These are phyloP conservation scores for Chymomyza caudatula DNA, from an alignment of 2,888 invertebrate genomes.

Conservation along the genomic window DNA sequence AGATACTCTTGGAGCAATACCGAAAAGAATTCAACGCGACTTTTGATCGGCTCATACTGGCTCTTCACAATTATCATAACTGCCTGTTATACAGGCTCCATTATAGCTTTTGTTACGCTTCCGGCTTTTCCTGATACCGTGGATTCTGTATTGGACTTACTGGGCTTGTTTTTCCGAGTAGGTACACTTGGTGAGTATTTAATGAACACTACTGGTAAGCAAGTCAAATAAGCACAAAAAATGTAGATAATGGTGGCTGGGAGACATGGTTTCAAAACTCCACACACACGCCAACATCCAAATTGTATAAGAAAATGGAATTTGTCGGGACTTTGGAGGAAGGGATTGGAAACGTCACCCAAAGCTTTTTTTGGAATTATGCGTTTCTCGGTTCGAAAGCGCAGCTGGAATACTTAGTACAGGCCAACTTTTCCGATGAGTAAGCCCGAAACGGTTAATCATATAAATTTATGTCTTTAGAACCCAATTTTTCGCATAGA, in stretches of 20 bases:
- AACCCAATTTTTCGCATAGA: slow-evolving; percentile 57
- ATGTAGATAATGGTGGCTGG: slow-evolving; percentile 86
- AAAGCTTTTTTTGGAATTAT: slow-evolving; percentile 87
- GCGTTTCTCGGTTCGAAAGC: slow-evolving; percentile 86
- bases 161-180: slow-evolving; percentile 84
- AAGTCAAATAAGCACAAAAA: background rate
- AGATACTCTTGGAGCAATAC: slow-evolving; percentile 85
- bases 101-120: slow-evolving; percentile 89
- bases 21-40: slow-evolving; percentile 83
- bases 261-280: slow-evolving; percentile 85
- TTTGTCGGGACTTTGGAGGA: slow-evolving; percentile 83
- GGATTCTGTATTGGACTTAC: slow-evolving; percentile 83
- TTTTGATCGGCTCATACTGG: slow-evolving; percentile 89
- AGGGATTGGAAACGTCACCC: slow-evolving; percentile 86
- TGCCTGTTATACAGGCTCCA: slow-evolving; percentile 90
- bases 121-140: slow-evolving; percentile 87
- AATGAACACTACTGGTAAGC: background rate
- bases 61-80: slow-evolving; percentile 91
- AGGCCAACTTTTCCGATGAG: slow-evolving; percentile 84
- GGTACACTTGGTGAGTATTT: slow-evolving; percentile 83
- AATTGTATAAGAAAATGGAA: slow-evolving; percentile 83
- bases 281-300: slow-evolving; percentile 82
- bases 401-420: slow-evolving; percentile 85
- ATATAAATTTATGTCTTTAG: background rate
- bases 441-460: slow-evolving; percentile 62